A percentile compares a stretch with the other conserved stretches of the same genome.
phyloP scores from a whole-genome alignment of 2,113 vertebrate genomes.

The Megalops atlanticus region DNA sequence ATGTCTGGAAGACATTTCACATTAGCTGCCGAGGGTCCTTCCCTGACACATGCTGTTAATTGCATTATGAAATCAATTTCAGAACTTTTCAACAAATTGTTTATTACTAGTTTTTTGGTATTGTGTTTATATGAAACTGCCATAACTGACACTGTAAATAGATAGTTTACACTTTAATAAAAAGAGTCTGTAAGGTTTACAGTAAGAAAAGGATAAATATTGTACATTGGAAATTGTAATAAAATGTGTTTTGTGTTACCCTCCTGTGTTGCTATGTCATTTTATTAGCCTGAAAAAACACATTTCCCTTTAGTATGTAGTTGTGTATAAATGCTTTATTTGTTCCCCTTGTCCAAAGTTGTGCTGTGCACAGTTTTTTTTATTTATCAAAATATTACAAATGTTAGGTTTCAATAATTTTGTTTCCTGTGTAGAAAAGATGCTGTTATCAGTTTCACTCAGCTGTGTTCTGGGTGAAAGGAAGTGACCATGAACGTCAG shows the following conservation, averaged over 20 bases:
- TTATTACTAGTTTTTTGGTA: background rate
- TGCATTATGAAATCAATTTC: background rate
- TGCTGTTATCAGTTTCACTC: background rate
- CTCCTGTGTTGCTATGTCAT: background rate
- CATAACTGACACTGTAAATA: conserved; percentile 26
- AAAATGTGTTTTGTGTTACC: conserved; percentile 13
- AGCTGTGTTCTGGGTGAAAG: background rate
- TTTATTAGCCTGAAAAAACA: background rate
- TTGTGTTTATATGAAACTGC: conserved; percentile 24
- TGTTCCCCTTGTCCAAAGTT: background rate
- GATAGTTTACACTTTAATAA: conserved; percentile 13
- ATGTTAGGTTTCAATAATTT: background rate
- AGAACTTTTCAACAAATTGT: background rate
- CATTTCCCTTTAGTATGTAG: background rate
- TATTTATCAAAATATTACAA: background rate
- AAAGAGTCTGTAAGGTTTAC: conserved; percentile 17
- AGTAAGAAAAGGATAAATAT: conserved; percentile 8
- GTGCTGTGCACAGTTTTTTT: background rate
- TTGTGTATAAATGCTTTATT: background rate
- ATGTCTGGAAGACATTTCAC: background rate
- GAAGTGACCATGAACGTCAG: background rate
- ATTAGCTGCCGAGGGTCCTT: conserved; percentile 1
- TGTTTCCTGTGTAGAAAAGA: background rate
- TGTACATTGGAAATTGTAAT: conserved; percentile 19
- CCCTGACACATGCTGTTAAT: background rate